Percentiles rank a stretch among this genome's conserved stretches.
phyloP scores from a whole-genome alignment of 2,888 invertebrate species.

The Zygaena filipendulae region DNA sequence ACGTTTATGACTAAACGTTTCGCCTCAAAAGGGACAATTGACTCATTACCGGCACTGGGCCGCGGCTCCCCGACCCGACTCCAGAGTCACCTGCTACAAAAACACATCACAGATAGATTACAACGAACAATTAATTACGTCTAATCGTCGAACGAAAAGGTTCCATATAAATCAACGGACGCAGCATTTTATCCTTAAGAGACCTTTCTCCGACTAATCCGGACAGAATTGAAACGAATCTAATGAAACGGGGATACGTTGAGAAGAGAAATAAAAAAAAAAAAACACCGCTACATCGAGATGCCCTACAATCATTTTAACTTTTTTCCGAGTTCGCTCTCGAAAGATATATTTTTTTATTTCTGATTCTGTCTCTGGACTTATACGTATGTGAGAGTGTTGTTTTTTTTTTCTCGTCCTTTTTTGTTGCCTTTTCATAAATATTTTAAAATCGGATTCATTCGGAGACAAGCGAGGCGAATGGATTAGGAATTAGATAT shows the following conservation, averaged over 20 bases:
- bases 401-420: constrained; percentile 56
- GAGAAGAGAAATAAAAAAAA: constrained; percentile 42
- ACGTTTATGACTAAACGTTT: constrained; percentile 11
- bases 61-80: constrained; percentile 11
- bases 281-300: too few relatives aligned
- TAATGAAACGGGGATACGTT: constrained; percentile 58
- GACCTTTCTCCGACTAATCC: constrained; percentile 61
- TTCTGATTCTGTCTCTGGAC: constrained; percentile 60
- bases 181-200: constrained; percentile 53
- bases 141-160: constrained; percentile 41
- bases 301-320: constrained; percentile 63
- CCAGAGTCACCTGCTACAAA: constrained; percentile 30
- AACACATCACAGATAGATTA: constrained; percentile 31
- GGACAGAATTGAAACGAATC: constrained; percentile 62
- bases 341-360: constrained; percentile 47
- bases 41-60: constrained; percentile 16
- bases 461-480: constrained; percentile 59
- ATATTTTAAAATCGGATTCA: constrained; percentile 67
- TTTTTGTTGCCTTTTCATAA: constrained; percentile 61
- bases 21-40: constrained; percentile 15
- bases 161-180: constrained; percentile 60
- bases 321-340: constrained; percentile 60
- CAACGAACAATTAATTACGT: constrained; percentile 48
- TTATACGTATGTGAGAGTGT: constrained; percentile 22
- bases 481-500: constrained; percentile 68